Conservation (phyloP, 2,888 invertebrate species). For the Drosophila multiciliata region DNA sequence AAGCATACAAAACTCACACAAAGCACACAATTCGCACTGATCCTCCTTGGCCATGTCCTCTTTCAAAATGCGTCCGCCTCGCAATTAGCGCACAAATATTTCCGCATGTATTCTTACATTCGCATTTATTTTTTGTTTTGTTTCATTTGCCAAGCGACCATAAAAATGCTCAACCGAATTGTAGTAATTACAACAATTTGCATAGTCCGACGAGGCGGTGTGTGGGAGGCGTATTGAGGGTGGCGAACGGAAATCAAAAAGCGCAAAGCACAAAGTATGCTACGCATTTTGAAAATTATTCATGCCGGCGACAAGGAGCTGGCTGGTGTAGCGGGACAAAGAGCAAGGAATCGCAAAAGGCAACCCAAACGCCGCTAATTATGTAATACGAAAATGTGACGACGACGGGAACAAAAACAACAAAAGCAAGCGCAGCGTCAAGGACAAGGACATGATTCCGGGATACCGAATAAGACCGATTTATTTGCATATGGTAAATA, state of each 20-base stretch:
- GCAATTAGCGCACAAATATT: slow-evolving; percentile 81
- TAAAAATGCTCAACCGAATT: slow-evolving; percentile 81
- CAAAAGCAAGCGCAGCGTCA: slow-evolving; percentile 19
- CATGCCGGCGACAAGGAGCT: slow-evolving; percentile 47
- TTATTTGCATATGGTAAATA: slow-evolving; percentile 76
- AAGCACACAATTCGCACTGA: slow-evolving; percentile 36
- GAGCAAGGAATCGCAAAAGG: slow-evolving; percentile 11
- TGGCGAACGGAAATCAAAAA: slow-evolving; percentile 73
- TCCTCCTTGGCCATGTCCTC: slow-evolving; percentile 10
- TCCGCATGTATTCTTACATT: slow-evolving; percentile 63
- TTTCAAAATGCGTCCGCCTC: slow-evolving; percentile 54
- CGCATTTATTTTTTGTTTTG: slow-evolving; percentile 14
- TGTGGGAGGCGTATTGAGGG: background rate
- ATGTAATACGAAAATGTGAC: slow-evolving; percentile 80
- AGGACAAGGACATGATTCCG: slow-evolving; percentile 49
- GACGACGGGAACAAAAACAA: slow-evolving; percentile 54
- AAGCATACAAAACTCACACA: slow-evolving; percentile 54
- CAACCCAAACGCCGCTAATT: slow-evolving; percentile 71
- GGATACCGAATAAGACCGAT: slow-evolving; percentile 45
- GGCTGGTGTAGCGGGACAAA: background rate
- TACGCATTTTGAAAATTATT: slow-evolving; percentile 80
- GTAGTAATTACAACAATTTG: slow-evolving; percentile 81
- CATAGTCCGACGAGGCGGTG: slow-evolving; percentile 56
- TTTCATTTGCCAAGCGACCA: slow-evolving; percentile 59
- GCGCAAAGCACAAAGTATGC: slow-evolving; percentile 78